Base-by-base conservation (phyloP, 2,888 invertebrate genomes). In the Hirtodrosophila cameraria region DNA sequence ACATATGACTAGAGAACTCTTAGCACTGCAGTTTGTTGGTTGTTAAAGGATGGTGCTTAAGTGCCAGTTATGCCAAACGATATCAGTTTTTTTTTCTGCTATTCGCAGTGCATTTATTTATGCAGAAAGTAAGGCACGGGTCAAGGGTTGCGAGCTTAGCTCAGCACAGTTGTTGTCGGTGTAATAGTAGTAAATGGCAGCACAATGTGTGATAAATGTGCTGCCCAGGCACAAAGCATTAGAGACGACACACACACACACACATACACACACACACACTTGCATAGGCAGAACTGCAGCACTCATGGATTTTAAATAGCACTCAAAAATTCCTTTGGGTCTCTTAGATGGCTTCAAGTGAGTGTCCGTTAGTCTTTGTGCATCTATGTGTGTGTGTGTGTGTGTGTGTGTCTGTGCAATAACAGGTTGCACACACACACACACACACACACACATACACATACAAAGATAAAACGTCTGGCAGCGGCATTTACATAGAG, bases 281-380 rank as follows among this genome's bases (percentile, higher is more conserved):
- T n/a, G 33, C 27, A 45, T 20, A 27, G 11, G 16, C 5, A 31
- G 18, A 6, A 48, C 35, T 60, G 71, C 62, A 64, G 76, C 64
- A 76, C 73, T 83, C 55, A 59, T 68, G 68, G 60, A 80, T 86
- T 80, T 23, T 80, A 80, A 86, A 76, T 83, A 73, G 84, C 60
- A 75, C 83, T 79, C 64, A 68, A 86, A 72, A 79, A 79, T 79
- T 82, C 83, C 83, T 75, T 82, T 67, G 83, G 86, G 72, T 79
- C 69, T 55, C 46, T 43, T 36, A 59, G 15, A 36, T 43, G 25
- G 42, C 75, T 57, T 54, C 46, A 61, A 68, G 72, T 61, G 72
- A 59, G 65, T 75, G 75, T 75, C 36, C 35, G 28, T 52, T 31
- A 38, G 46, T 64, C 16, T 43, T 35, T 27, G 20, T 27, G 12